A percentile compares a stretch with the other conserved stretches of the same genome.
Conservation (phyloP, 2,888 invertebrate genomes). For the Apotomis turbidana region DNA sequence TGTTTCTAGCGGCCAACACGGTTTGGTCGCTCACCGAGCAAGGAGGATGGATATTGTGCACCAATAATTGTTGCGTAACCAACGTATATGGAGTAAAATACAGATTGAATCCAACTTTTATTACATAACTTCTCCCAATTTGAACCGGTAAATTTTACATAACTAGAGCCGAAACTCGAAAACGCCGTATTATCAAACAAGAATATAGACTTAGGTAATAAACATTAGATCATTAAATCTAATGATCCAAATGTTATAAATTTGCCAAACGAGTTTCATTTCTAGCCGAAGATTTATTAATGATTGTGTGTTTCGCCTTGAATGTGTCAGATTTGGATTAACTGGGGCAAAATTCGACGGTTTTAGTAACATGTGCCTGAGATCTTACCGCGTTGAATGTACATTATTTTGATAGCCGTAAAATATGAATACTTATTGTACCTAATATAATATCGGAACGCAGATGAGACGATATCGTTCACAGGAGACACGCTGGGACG, state of each 20-base stretch:
- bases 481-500: no score
- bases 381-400: no score
- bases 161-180: neutral
- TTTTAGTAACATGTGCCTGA: no score
- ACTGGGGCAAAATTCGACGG: neutral
- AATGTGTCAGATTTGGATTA: conserved; percentile 29
- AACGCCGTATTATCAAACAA: conserved; percentile 4
- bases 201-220: conserved; percentile 8
- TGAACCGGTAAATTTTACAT: neutral
- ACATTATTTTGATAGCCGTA: no score
- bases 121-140: neutral
- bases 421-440: no score
- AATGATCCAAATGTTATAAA: conserved; percentile 30
- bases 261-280: conserved; percentile 13
- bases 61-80: no score
- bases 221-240: conserved; percentile 11
- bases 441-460: no score
- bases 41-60: no score
- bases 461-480: no score
- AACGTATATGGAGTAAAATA: neutral
- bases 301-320: conserved; percentile 23
- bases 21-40: no score
- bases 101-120: neutral
- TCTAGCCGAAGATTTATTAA: conserved; percentile 19
- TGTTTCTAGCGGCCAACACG: no score